These are phyloP conservation scores for Scaptomyza polygonia DNA, from an alignment of 2,888 invertebrate genomes.

Conservation along the genomic window DNA sequence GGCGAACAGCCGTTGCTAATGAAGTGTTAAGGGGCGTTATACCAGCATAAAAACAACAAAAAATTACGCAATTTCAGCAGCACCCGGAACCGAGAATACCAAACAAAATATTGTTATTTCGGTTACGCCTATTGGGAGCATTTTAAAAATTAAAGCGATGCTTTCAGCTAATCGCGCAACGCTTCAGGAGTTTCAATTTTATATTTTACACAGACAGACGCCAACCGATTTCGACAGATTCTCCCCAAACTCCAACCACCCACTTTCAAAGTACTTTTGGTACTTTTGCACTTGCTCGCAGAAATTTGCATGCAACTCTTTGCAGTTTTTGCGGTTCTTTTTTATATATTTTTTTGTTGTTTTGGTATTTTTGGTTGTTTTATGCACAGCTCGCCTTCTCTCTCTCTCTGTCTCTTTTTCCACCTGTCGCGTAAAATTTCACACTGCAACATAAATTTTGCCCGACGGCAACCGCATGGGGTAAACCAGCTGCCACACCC, in stretches of 20 bases:
- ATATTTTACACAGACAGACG: conserved; percentile 13
- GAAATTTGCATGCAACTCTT: conserved; percentile 69
- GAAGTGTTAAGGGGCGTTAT: conserved; percentile 52
- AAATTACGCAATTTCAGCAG: not conserved
- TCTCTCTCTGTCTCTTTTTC: conserved; percentile 68
- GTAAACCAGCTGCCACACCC: conserved; percentile 55
- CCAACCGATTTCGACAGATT: conserved; percentile 3
- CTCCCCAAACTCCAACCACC: not conserved
- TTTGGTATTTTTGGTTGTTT: conserved; percentile 12
- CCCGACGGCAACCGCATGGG: conserved; percentile 70
- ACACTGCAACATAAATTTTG: conserved; percentile 77
- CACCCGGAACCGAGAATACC: not conserved
- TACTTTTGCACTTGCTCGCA: conserved; percentile 4
- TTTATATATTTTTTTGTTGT: not conserved
- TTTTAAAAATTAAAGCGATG: conserved; percentile 39
- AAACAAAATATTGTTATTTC: conserved; percentile 8
- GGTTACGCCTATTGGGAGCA: conserved; percentile 32
- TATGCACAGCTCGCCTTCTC: conserved; percentile 21
- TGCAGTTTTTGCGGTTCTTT: conserved; percentile 33
- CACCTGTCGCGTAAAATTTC: conserved; percentile 79
- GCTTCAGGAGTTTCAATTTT: not conserved
- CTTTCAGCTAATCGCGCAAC: conserved; percentile 36
- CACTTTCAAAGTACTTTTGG: conserved; percentile 1
- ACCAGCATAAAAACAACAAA: not conserved
- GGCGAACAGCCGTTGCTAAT: conserved; percentile 47